Evolutionary conservation across 2,888 invertebrate species (phyloP).

Genomic region (Tetramorium bicarinatum): DNA sequence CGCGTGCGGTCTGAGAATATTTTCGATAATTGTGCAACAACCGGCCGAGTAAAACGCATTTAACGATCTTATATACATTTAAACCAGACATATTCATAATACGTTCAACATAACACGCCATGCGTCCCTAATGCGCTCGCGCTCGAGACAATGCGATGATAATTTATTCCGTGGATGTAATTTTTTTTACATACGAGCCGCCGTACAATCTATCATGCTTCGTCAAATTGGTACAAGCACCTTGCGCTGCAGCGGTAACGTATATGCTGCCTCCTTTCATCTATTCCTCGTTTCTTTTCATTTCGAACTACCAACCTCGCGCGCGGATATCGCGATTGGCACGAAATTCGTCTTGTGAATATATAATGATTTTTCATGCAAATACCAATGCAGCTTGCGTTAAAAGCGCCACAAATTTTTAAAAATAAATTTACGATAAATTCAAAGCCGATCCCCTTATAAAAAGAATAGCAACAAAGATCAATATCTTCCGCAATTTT

Average conservation of each 20-base stretch:
- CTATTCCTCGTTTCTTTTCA: conserved; percentile 60
- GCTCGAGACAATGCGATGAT: conserved; percentile 77
- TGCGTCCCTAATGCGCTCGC: conserved; percentile 46
- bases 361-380: conserved; percentile 23
- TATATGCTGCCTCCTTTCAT: conserved; percentile 53
- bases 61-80: background rate
- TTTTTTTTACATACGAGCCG: conserved; percentile 75
- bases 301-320: conserved; percentile 55
- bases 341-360: conserved; percentile 15
- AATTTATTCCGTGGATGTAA: conserved; percentile 80
- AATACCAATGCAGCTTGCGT: background rate
- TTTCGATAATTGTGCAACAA: conserved; percentile 28
- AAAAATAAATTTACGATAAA: background rate
- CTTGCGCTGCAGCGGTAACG: conserved; percentile 61
- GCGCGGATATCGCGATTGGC: conserved; percentile 67
- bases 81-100: background rate
- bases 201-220: conserved; percentile 82
- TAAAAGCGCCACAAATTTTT: background rate
- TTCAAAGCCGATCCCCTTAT: background rate
- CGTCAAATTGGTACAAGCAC: conserved; percentile 79
- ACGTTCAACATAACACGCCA: conserved; percentile 9
- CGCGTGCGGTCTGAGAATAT: background rate
- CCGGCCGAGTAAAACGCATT: background rate
- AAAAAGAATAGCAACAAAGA: background rate
- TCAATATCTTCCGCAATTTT: background rate